Evolutionary conservation across 2,888 invertebrate species (phyloP).

Genomic region (Linhomoeus sp.): DNA sequence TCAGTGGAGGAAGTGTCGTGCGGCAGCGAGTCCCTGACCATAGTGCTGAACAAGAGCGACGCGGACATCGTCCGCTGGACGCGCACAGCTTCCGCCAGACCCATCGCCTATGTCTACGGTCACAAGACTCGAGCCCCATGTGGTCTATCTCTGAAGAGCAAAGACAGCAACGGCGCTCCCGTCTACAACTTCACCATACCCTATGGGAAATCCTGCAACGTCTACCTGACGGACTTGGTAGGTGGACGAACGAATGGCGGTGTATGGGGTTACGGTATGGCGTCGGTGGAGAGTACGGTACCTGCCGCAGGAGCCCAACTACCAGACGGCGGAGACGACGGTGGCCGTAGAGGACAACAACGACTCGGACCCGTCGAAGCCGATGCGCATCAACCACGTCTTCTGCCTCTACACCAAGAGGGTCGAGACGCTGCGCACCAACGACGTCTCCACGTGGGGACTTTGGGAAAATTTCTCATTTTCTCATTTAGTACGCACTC

Average conservation of each 20-base stretch:
- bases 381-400: conserved; percentile 14
- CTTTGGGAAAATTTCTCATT: too few relatives aligned
- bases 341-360: conserved; percentile 16
- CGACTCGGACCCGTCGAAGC: conserved; percentile 8
- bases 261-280: too few relatives aligned
- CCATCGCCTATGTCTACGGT: conserved; percentile 14
- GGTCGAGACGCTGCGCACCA: conserved; percentile 13
- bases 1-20: conserved; percentile 18
- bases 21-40: conserved; percentile 12
- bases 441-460: conserved; percentile 14
- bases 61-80: conserved; percentile 9
- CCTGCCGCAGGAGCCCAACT: conserved; percentile 13
- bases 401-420: conserved; percentile 16
- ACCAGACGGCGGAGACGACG: conserved; percentile 16
- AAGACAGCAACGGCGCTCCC: conserved; percentile 10
- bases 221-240: conserved; percentile 15
- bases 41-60: conserved; percentile 15
- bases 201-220: conserved; percentile 16
- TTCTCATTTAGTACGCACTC: too few relatives aligned
- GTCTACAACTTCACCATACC: conserved; percentile 16
- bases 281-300: not conserved
- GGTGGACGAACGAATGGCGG: too few relatives aligned
- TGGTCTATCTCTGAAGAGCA: conserved; percentile 13
- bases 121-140: conserved; percentile 14
- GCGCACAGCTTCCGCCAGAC: conserved; percentile 1